These are phyloP conservation scores for Deilephila elpenor DNA, from an alignment of 2,888 invertebrate species.

Conservation along the genomic window DNA sequence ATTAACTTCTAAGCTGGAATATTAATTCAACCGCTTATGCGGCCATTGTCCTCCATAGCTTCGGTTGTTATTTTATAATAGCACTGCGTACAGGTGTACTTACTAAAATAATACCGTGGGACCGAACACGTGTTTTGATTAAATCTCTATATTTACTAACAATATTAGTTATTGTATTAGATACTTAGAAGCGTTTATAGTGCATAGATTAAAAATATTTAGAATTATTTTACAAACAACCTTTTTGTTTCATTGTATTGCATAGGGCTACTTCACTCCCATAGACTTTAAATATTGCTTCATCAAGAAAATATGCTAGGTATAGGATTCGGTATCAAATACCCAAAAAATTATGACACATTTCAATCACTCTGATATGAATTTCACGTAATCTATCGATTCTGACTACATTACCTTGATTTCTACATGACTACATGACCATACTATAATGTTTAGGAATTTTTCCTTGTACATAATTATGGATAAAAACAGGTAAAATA, in stretches of 20 bases:
- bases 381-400: neutral
- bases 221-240: conserved; percentile 10
- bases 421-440: neutral
- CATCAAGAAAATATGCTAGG: neutral
- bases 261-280: neutral
- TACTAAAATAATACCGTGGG: conserved; percentile 57
- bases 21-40: neutral
- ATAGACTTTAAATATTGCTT: neutral
- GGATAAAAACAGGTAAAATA: neutral
- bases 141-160: conserved; percentile 71
- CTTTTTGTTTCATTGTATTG: neutral
- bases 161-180: conserved; percentile 46
- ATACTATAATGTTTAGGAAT: neutral
- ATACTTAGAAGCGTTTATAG: conserved; percentile 14
- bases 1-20: neutral
- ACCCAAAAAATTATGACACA: conserved; percentile 8
- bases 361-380: neutral
- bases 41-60: neutral
- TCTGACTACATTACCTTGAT: neutral
- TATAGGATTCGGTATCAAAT: neutral
- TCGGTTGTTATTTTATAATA: neutral
- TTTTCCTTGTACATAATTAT: neutral
- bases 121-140: conserved; percentile 63
- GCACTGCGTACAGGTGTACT: conserved; percentile 48
- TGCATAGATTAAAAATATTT: conserved; percentile 28